Evolutionary conservation across 2,888 invertebrate genomes (phyloP).

Genomic region (Proisotoma minuta): DNA sequence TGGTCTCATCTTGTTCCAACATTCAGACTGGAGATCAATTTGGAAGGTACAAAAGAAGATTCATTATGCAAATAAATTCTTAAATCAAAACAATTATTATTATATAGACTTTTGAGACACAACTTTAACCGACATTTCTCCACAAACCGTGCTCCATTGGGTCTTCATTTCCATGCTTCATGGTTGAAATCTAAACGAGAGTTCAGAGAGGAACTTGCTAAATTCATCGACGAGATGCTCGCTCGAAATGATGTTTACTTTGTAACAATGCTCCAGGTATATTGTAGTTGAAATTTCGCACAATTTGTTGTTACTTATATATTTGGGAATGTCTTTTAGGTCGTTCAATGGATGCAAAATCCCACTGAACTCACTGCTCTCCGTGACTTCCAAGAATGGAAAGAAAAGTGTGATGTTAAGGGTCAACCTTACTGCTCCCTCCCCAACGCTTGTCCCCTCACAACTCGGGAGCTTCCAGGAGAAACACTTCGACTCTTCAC

Average conservation of each 20-base stretch:
- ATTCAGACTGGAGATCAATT: slow-evolving; percentile 87
- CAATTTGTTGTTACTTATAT: neutral
- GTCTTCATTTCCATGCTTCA: slow-evolving; percentile 82
- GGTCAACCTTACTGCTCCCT: slow-evolving; percentile 88
- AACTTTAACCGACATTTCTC: slow-evolving; percentile 92
- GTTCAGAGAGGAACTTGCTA: slow-evolving; percentile 82
- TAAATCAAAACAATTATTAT: too few species aligned
- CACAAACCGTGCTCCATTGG: slow-evolving; percentile 84
- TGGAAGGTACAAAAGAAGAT: slow-evolving; percentile 58
- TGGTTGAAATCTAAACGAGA: slow-evolving; percentile 93
- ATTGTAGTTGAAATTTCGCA: neutral
- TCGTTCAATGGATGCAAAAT: slow-evolving; percentile 94
- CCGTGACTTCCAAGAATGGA: slow-evolving; percentile 90
- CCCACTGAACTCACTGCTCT: slow-evolving; percentile 81
- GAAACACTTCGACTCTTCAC: slow-evolving; percentile 88
- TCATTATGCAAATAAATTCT: too few species aligned
- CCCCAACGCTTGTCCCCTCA: slow-evolving; percentile 84
- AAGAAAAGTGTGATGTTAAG: slow-evolving; percentile 90
- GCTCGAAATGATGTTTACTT: slow-evolving; percentile 86
- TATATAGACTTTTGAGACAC: slow-evolving; percentile 70
- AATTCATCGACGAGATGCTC: slow-evolving; percentile 89
- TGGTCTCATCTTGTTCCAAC: slow-evolving; percentile 59
- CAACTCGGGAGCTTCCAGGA: slow-evolving; percentile 82
- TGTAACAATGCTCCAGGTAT: slow-evolving; percentile 77
- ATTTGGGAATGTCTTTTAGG: slow-evolving; percentile 62